Conservation (phyloP, 2,113 vertebrate species). For the Gymnocephalus cernua region DNA sequence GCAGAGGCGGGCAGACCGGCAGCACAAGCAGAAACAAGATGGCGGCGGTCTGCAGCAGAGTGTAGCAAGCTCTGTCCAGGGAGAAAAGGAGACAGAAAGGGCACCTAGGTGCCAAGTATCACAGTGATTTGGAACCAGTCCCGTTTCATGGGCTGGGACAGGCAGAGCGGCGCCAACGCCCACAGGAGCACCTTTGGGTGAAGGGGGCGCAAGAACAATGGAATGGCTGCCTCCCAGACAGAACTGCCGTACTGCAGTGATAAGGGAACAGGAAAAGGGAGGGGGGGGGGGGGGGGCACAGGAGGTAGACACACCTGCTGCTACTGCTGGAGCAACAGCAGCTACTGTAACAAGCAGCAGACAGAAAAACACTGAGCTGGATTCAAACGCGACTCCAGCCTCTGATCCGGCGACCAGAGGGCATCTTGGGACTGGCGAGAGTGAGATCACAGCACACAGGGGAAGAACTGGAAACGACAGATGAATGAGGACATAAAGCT, state of each 20-base stretch:
- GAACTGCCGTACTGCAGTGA: slow-evolving; percentile 78
- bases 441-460: slow-evolving; percentile 28
- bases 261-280: slow-evolving; percentile 77
- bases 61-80: slow-evolving; percentile 60
- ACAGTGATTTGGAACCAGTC: slow-evolving; percentile 67
- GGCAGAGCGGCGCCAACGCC: slow-evolving; percentile 57
- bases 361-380: slow-evolving; percentile 27
- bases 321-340: slow-evolving; percentile 64
- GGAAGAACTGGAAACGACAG: slow-evolving; percentile 30
- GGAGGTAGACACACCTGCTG: slow-evolving; percentile 77
- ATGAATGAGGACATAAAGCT: slow-evolving; percentile 27
- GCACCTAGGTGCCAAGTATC: slow-evolving; percentile 73
- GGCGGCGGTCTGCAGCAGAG: slow-evolving; percentile 76
- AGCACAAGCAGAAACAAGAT: slow-evolving; percentile 75
- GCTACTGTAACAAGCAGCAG: slow-evolving; percentile 39
- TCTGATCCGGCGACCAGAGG: slow-evolving; percentile 53
- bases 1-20: slow-evolving; percentile 61
- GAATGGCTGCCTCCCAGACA: slow-evolving; percentile 78
- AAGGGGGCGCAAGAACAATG: slow-evolving; percentile 72
- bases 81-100: slow-evolving; percentile 62
- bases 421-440: slow-evolving; percentile 66
- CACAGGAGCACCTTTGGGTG: slow-evolving; percentile 62
- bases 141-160: slow-evolving; percentile 49
- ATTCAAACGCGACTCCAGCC: slow-evolving; percentile 28
- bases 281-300: slow-evolving; percentile 30